These are phyloP conservation scores for Tachycineta bicolor DNA, from an alignment of 2,113 vertebrate genomes.

Conservation along the genomic window DNA sequence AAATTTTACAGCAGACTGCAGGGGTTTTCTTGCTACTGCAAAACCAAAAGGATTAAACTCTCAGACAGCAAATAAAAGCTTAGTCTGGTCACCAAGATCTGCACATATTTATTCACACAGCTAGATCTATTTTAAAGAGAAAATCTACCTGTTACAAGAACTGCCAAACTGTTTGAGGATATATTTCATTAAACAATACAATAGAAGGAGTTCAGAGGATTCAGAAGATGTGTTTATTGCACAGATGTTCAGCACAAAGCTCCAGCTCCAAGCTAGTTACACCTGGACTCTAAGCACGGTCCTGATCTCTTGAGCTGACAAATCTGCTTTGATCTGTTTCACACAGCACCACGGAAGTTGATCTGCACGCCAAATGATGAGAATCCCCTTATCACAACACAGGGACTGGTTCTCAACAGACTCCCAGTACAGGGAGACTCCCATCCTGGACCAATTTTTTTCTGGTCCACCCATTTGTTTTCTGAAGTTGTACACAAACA, in stretches of 20 bases:
- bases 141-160: not conserved
- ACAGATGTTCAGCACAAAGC: too few species aligned
- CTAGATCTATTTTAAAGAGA: not conserved
- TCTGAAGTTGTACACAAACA: not conserved
- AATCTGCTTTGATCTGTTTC: too few species aligned
- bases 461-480: not conserved
- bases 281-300: too few species aligned
- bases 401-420: not conserved
- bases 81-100: not conserved
- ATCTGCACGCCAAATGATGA: not conserved
- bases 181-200: not conserved
- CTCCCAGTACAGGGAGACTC: not conserved
- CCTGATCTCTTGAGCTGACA: too few species aligned
- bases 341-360: too few species aligned
- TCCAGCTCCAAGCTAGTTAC: too few species aligned
- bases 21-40: not conserved
- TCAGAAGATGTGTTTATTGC: not conserved
- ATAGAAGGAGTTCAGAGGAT: not conserved
- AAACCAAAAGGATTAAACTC: not conserved
- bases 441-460: not conserved
- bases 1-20: not conserved
- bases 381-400: not conserved
- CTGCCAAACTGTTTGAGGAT: not conserved
- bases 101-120: not conserved
- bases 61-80: not conserved